Conservation (phyloP, 2,113 vertebrate species). For the Equus quagga region DNA sequence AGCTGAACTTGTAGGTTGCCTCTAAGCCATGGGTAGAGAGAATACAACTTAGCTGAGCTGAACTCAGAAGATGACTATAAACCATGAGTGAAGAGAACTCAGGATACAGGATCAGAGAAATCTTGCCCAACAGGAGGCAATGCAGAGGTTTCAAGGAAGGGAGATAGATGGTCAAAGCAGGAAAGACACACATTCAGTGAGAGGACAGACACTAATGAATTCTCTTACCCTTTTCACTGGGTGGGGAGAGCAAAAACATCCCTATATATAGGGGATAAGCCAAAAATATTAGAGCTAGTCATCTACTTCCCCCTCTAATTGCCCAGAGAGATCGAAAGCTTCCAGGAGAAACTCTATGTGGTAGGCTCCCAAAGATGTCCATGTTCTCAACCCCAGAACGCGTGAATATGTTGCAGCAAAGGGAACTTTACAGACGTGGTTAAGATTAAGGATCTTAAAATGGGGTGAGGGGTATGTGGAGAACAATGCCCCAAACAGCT, state of each 20-base stretch:
- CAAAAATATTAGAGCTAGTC: neutral
- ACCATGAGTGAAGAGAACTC: neutral
- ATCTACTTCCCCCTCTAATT: neutral
- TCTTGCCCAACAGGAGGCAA: neutral
- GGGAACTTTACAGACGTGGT: neutral
- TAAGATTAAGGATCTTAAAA: neutral
- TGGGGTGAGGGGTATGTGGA: accelerated
- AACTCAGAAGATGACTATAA: neutral
- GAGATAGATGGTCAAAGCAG: neutral
- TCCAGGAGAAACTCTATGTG: neutral
- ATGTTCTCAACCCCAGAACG: neutral
- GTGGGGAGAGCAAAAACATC: neutral
- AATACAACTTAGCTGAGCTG: neutral
- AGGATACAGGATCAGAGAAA: neutral
- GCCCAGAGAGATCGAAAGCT: neutral
- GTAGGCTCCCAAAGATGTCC: neutral
- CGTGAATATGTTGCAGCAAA: neutral
- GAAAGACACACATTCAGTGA: neutral
- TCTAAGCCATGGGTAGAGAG: neutral
- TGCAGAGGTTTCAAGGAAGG: neutral
- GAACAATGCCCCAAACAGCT: neutral
- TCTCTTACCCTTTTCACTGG: neutral
- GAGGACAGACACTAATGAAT: neutral
- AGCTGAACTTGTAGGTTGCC: neutral
- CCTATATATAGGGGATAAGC: neutral